Conservation (phyloP, 37 sponge, comb jelly and placozoan genomes). For the Haliclona indistincta region DNA sequence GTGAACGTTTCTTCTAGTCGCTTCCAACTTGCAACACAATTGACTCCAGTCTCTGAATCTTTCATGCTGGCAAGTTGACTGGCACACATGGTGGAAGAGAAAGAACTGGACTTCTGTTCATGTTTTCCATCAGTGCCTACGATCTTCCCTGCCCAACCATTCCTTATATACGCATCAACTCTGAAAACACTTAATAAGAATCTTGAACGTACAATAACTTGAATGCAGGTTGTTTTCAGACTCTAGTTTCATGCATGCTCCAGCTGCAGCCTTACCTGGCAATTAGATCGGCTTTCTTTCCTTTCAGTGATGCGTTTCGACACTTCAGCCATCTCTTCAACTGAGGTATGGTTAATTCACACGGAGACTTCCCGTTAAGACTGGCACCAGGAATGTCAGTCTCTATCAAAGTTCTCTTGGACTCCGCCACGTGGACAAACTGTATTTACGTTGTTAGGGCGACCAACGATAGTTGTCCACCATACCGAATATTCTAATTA, state of each 20-base stretch:
- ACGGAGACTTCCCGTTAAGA: conserved; percentile 6
- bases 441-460: too few species aligned
- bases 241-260: too few species aligned
- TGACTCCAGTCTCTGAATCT: too few species aligned
- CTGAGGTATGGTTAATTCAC: conserved; percentile 21
- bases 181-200: too few species aligned
- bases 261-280: conserved; percentile 38
- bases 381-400: conserved; percentile 29
- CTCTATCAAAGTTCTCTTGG: too few species aligned
- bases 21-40: too few species aligned
- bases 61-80: too few species aligned
- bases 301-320: conserved; percentile 28
- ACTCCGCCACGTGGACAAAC: too few species aligned
- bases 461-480: too few species aligned
- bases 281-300: conserved; percentile 37
- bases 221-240: too few species aligned
- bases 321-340: conserved; percentile 36
- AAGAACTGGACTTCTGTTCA: not conserved
- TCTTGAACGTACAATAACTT: too few species aligned
- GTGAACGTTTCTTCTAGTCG: not conserved
- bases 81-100: not conserved
- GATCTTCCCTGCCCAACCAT: conserved; percentile 39
- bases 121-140: conserved; percentile 36
- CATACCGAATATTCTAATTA: not conserved
- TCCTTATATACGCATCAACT: conserved; percentile 50